phyloP scores from a whole-genome alignment of 2,797 vertebrate genomes.

The Ficedula albicollis region DNA sequence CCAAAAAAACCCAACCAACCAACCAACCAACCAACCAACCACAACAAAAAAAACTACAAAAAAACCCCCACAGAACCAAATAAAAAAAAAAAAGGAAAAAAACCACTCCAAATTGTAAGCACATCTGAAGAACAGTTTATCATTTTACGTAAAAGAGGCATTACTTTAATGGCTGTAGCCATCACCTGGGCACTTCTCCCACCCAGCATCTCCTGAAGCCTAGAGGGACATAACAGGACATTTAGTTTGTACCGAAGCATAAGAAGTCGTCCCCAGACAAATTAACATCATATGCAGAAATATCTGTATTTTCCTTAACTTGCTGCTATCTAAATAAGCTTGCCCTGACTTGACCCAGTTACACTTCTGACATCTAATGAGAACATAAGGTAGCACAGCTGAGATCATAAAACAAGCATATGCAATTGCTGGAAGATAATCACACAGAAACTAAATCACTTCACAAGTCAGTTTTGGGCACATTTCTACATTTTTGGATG shows the following conservation, averaged over 20 bases:
- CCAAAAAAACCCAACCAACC: fast-evolving
- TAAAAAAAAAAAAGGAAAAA: fast-evolving
- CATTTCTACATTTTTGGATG: constrained; percentile 46
- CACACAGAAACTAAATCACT: constrained; percentile 48
- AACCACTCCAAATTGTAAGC: background rate
- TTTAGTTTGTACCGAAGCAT: background rate
- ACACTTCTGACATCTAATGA: constrained; percentile 43
- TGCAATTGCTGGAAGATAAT: constrained; percentile 43
- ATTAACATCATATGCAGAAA: background rate
- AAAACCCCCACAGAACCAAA: no score
- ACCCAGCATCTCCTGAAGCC: background rate
- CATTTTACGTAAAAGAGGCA: background rate
- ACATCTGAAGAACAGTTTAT: background rate
- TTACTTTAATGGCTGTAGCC: background rate
- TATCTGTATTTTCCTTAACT: background rate
- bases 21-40: background rate
- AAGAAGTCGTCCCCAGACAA: background rate
- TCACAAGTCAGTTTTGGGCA: constrained; percentile 36
- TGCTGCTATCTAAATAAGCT: constrained; percentile 12
- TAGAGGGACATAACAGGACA: background rate
- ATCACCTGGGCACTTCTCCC: background rate
- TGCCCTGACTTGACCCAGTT: constrained; percentile 45
- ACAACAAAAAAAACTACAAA: no score
- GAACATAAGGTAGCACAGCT: constrained; percentile 44
- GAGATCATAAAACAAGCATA: constrained; percentile 50